A percentile compares a stretch with the other conserved stretches of the same genome.
These are phyloP conservation scores for Ectemnius continuus DNA, from an alignment of 2,888 invertebrate species.

Conservation along the genomic window DNA sequence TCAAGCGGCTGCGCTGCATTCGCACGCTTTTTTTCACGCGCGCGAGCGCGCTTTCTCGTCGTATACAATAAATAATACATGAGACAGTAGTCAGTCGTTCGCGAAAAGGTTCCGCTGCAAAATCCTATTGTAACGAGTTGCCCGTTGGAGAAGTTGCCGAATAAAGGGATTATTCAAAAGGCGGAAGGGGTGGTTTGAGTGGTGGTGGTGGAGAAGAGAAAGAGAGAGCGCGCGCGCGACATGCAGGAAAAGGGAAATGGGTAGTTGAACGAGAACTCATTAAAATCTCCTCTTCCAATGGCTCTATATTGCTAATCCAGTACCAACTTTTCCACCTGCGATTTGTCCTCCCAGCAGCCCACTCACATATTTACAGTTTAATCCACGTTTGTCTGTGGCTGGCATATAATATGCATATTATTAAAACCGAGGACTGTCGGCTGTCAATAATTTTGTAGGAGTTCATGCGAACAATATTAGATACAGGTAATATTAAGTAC, in stretches of 20 bases:
- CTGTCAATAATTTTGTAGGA: too few species aligned
- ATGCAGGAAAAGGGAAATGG: constrained; percentile 20
- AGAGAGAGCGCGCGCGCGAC: constrained; percentile 10
- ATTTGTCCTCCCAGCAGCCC: background rate
- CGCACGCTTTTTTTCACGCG: constrained; percentile 29
- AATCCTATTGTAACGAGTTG: constrained; percentile 46
- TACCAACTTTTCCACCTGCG: constrained; percentile 17
- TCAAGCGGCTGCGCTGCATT: constrained; percentile 20
- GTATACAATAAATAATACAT: constrained; percentile 48
- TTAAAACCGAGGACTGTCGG: too few species aligned
- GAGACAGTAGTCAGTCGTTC: constrained; percentile 36
- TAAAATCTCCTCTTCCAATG: constrained; percentile 25
- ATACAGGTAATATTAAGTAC: too few species aligned
- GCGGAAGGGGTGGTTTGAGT: too few species aligned
- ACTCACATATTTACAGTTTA: too few species aligned
- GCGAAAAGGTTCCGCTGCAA: constrained; percentile 41
- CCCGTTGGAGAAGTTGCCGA: constrained; percentile 40
- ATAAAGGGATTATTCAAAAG: constrained; percentile 43
- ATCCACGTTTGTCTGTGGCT: too few species aligned
- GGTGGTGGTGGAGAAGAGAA: too few species aligned
- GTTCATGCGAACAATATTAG: too few species aligned
- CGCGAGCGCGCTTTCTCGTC: constrained; percentile 11
- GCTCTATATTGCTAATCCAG: constrained; percentile 31
- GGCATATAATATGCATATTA: too few species aligned
- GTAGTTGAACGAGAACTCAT: constrained; percentile 42